These are phyloP conservation scores for Chromoteleia sp. DNA, from an alignment of 2,888 invertebrate genomes.

Conservation along the genomic window DNA sequence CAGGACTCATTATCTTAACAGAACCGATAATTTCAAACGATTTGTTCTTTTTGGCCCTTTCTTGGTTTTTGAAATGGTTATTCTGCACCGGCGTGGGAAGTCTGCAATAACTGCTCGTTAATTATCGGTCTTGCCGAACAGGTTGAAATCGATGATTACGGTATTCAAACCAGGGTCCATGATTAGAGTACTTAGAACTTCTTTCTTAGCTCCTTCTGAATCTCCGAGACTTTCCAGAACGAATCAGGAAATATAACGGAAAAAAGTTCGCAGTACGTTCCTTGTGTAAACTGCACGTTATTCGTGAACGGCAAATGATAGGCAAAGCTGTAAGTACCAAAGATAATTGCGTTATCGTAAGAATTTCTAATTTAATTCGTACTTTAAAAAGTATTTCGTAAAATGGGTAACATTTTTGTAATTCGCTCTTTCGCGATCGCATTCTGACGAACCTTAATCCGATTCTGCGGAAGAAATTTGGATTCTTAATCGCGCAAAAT, in stretches of 20 bases:
- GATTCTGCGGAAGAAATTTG: slow-evolving; percentile 52
- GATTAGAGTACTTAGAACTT: slow-evolving; percentile 74
- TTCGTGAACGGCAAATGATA: slow-evolving; percentile 11
- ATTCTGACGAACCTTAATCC: slow-evolving; percentile 27
- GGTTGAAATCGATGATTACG: slow-evolving; percentile 78
- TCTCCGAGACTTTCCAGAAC: slow-evolving; percentile 39
- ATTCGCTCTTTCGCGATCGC: neutral
- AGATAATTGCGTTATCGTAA: neutral
- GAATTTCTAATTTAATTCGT: neutral
- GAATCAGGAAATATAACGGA: slow-evolving; percentile 41
- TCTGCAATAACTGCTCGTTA: slow-evolving; percentile 76
- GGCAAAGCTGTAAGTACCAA: neutral
- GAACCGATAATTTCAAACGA: slow-evolving; percentile 66
- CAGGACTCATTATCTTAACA: slow-evolving; percentile 61
- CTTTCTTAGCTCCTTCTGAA: slow-evolving; percentile 54
- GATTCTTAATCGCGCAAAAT: slow-evolving; percentile 44
- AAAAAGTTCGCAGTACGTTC: slow-evolving; percentile 36
- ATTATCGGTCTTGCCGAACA: slow-evolving; percentile 78
- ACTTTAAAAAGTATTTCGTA: neutral
- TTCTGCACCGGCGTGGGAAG: slow-evolving; percentile 64
- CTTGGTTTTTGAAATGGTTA: slow-evolving; percentile 51
- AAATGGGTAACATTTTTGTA: neutral
- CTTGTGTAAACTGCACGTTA: slow-evolving; percentile 32
- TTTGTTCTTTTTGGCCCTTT: slow-evolving; percentile 57
- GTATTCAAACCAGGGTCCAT: slow-evolving; percentile 76